Evolutionary conservation across 2,113 vertebrate genomes (phyloP).

Genomic region (Lutjanus erythropterus): DNA sequence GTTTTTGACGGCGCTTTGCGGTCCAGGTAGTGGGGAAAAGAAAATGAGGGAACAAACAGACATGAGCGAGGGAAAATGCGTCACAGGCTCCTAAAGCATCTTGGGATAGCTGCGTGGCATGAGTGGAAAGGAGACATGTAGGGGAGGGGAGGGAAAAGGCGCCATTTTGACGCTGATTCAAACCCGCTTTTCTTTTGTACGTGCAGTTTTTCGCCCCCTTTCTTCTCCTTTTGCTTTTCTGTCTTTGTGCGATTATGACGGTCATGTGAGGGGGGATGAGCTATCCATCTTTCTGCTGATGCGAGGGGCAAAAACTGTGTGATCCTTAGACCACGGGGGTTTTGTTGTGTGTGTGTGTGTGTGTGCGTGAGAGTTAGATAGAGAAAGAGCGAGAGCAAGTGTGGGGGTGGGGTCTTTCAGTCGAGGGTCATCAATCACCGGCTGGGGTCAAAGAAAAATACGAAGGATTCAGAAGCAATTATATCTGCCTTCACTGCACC

Average conservation of each 20-base stretch:
- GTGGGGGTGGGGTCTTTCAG: conserved; percentile 78
- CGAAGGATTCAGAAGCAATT: conserved; percentile 82
- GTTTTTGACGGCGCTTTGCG: conserved; percentile 9
- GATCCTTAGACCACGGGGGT: conserved; percentile 63
- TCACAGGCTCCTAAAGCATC: conserved; percentile 73
- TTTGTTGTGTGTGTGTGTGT: conserved; percentile 37
- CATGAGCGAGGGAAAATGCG: conserved; percentile 54
- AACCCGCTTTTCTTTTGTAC: conserved; percentile 64
- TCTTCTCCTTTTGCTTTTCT: conserved; percentile 40
- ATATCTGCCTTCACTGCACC: conserved; percentile 70
- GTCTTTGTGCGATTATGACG: conserved; percentile 62
- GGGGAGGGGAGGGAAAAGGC: conserved; percentile 66
- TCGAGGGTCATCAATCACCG: conserved; percentile 84
- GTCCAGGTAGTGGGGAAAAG: conserved; percentile 55
- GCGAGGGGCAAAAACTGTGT: conserved; percentile 50
- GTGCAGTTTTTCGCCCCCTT: conserved; percentile 1
- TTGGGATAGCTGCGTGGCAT: conserved; percentile 69
- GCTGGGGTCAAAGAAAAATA: conserved; percentile 82
- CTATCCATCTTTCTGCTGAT: conserved; percentile 79
- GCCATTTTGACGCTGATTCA: conserved; percentile 78
- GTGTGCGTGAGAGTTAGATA: neutral
- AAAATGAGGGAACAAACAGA: conserved; percentile 55
- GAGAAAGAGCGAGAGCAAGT: conserved; percentile 23
- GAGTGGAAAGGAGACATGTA: conserved; percentile 51
- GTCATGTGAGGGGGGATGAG: conserved; percentile 50